Conservation (phyloP, 2,797 vertebrate species). For the Myoxocephalus aenaeus region DNA sequence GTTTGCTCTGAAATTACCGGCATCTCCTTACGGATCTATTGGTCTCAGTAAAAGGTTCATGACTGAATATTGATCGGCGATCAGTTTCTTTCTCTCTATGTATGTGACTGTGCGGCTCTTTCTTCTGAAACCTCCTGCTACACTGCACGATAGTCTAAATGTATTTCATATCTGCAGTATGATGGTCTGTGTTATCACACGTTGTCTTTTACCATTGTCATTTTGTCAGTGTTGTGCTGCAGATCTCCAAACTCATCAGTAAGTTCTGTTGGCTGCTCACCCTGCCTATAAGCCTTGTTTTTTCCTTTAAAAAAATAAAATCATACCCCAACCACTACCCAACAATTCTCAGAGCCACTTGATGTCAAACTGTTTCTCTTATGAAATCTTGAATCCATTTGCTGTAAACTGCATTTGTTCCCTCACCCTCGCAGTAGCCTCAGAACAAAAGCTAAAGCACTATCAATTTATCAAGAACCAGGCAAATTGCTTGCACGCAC, state of each 20-base stretch:
- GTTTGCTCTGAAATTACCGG: background rate
- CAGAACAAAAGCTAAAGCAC: constrained; percentile 74
- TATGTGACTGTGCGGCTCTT: background rate
- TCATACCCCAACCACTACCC: constrained; percentile 22
- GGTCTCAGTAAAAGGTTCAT: background rate
- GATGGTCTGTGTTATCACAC: constrained; percentile 5
- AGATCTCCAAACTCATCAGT: constrained; percentile 10
- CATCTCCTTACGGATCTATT: constrained; percentile 7
- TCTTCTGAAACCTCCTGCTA: background rate
- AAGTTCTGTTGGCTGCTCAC: constrained; percentile 14
- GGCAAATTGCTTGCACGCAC: constrained; percentile 46
- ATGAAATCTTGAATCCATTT: constrained; percentile 74
- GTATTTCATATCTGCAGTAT: background rate
- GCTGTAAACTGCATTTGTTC: constrained; percentile 69
- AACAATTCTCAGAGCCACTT: constrained; percentile 38
- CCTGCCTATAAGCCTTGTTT: constrained; percentile 1
- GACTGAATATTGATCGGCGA: constrained; percentile 19
- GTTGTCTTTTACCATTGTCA: background rate
- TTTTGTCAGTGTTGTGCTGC: background rate
- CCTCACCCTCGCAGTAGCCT: constrained; percentile 30
- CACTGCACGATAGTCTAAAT: background rate
- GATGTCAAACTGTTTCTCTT: constrained; percentile 52
- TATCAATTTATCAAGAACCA: constrained; percentile 81
- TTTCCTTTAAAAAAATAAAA: constrained; percentile 6
- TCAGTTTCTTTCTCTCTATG: background rate